Conservation (phyloP, 2,113 vertebrate species). For the Carollia perspicillata region DNA sequence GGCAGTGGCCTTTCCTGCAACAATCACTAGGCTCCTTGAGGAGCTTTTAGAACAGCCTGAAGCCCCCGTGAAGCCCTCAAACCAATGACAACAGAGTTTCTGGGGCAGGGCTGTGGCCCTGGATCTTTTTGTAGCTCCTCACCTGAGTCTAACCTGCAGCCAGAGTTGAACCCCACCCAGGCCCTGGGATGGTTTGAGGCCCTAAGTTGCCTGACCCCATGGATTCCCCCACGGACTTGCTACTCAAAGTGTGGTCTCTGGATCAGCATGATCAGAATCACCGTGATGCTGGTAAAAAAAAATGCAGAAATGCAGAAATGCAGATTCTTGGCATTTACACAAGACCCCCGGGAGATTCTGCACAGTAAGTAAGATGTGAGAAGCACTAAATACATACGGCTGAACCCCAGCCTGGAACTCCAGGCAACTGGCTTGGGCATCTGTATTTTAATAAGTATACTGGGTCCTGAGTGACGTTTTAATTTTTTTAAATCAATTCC, state of each 20-base stretch:
- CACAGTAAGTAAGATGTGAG: not conserved
- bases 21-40: not conserved
- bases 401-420: not conserved
- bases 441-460: not conserved
- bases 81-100: not conserved
- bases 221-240: not conserved
- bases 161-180: not conserved
- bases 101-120: not conserved
- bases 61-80: not conserved
- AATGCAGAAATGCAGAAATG: not conserved
- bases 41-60: not conserved
- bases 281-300: not conserved
- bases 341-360: not conserved
- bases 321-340: not conserved
- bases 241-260: not conserved
- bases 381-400: not conserved
- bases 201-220: not conserved
- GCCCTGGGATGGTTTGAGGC: not conserved
- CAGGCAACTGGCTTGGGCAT: not conserved
- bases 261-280: not conserved
- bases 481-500: not conserved
- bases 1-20: not conserved
- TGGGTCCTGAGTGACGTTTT: not conserved
- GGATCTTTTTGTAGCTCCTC: not conserved
- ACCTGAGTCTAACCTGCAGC: not conserved